Conservation (phyloP, 2,797 vertebrate species). For the Bufotes viridis region DNA sequence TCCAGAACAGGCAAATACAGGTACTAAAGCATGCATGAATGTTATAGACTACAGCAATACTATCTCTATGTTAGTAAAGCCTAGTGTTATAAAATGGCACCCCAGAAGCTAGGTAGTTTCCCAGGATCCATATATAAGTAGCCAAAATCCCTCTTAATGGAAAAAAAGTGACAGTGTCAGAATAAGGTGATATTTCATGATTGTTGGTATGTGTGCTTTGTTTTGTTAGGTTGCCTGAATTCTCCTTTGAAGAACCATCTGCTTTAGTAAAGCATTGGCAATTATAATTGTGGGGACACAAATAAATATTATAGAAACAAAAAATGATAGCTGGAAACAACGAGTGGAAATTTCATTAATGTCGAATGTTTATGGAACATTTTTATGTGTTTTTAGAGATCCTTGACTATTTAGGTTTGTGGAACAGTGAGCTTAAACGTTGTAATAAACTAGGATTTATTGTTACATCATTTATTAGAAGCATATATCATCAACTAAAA, state of each 20-base stretch:
- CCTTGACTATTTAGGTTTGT: conserved; percentile 25
- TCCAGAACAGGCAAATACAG: no score
- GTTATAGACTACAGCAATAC: no score
- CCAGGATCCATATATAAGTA: no score
- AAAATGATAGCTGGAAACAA: conserved; percentile 25
- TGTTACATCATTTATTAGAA: conserved; percentile 27
- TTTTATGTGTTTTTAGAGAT: conserved; percentile 41
- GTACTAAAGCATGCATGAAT: no score
- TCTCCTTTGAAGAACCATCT: conserved; percentile 43
- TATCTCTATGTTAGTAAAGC: no score
- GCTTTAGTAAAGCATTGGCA: conserved; percentile 5
- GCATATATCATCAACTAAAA: neutral
- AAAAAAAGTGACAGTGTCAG: no score
- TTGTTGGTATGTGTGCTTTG: neutral
- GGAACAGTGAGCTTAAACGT: conserved; percentile 28
- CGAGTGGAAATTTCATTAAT: conserved; percentile 53
- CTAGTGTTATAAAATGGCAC: no score
- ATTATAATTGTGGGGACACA: conserved; percentile 30
- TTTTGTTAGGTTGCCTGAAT: neutral
- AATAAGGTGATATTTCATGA: neutral
- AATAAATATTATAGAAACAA: conserved; percentile 22
- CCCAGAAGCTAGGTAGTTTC: no score
- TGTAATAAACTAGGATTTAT: neutral
- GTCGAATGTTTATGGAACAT: conserved; percentile 40
- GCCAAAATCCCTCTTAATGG: no score